phyloP scores from a whole-genome alignment of 1,140 invertebrate species.

The Harpegnathos saltator region DNA sequence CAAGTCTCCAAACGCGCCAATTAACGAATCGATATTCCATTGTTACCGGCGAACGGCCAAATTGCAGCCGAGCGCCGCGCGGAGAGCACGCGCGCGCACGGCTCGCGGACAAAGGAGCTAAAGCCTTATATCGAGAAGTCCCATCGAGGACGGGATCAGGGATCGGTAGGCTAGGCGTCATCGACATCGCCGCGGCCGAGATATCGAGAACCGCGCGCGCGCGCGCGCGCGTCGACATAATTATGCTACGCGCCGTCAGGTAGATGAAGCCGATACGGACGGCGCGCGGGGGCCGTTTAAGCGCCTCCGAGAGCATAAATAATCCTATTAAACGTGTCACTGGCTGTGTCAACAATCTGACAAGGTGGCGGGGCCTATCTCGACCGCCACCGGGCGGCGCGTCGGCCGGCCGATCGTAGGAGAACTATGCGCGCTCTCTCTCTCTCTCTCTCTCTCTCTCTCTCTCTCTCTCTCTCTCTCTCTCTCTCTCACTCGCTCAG shows the following conservation, averaged over 20 bases:
- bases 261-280: slow-evolving; percentile 79
- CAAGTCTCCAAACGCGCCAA: no score
- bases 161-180: slow-evolving; percentile 73
- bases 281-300: slow-evolving; percentile 73
- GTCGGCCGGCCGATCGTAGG: slow-evolving; percentile 34
- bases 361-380: slow-evolving; percentile 71
- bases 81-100: no score
- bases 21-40: slow-evolving; percentile 1
- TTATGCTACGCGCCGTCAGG: slow-evolving; percentile 78
- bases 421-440: no score
- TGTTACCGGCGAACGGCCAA: background rate
- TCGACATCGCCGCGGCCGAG: slow-evolving; percentile 64
- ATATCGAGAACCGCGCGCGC: slow-evolving; percentile 63
- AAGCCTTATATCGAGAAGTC: slow-evolving; percentile 64
- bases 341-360: slow-evolving; percentile 82
- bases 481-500: no score
- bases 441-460: no score
- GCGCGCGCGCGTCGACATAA: slow-evolving; percentile 77
- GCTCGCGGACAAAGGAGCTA: slow-evolving; percentile 7
- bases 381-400: slow-evolving; percentile 14
- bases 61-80: background rate
- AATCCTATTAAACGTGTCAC: slow-evolving; percentile 84
- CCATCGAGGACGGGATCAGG: slow-evolving; percentile 71
- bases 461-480: no score
- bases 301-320: slow-evolving; percentile 81